Conservation (phyloP, 2,888 invertebrate genomes). For the Hyles lineata region DNA sequence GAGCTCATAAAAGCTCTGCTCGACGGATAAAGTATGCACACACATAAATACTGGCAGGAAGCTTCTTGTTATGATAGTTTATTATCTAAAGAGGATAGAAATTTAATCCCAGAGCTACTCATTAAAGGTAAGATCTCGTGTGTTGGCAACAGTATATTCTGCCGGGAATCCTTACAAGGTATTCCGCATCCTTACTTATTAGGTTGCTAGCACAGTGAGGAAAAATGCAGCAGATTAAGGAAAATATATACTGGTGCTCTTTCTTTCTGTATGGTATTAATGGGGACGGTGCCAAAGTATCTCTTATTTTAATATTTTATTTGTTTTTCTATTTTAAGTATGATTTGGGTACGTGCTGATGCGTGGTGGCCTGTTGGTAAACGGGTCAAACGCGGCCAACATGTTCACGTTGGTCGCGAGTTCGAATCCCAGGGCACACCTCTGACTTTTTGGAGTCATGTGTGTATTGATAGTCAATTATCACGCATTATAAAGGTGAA, state of each 20-base stretch:
- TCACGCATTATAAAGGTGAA: no score
- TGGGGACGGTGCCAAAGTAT: no score
- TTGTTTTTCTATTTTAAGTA: no score
- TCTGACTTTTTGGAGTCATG: no score
- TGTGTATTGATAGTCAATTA: no score
- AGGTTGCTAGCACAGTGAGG: not conserved
- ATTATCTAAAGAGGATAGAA: slow-evolving; percentile 26
- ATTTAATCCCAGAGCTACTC: slow-evolving; percentile 28
- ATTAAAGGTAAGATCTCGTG: slow-evolving; percentile 28
- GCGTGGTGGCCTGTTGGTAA: no score
- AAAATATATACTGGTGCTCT: not conserved
- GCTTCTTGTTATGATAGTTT: slow-evolving; percentile 18
- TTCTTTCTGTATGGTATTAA: no score
- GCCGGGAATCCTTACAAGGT: slow-evolving; percentile 18
- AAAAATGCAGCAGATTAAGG: slow-evolving; percentile 1
- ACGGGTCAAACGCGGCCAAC: no score
- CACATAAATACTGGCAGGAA: slow-evolving; percentile 13
- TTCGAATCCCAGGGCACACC: no score
- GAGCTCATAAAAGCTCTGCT: not conserved
- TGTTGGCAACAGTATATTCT: slow-evolving; percentile 22
- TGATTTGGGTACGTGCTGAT: no score
- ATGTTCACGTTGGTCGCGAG: no score
- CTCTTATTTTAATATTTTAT: no score
- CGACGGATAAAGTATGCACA: slow-evolving; percentile 5
- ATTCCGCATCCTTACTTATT: slow-evolving; percentile 9